Evolutionary conservation across 2,888 invertebrate genomes (phyloP), one percentile per base, ranked within the genome.

Genomic region (Anoplius nigerrimus): DNA sequence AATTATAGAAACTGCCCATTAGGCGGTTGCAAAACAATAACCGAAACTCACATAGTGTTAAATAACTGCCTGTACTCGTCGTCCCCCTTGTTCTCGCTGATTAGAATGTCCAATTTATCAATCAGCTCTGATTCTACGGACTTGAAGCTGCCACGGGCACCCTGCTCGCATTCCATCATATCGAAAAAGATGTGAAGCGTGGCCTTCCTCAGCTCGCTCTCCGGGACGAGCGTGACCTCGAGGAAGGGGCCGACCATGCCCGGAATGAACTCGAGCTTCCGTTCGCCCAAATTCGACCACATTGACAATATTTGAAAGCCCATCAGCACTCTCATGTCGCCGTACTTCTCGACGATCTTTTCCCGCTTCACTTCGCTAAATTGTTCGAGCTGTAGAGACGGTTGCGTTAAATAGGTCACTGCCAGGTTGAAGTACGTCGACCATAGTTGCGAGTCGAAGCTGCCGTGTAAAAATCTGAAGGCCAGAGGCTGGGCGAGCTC

Each of bases 11-110:
- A 34, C 34, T 34, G 34, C 8, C 34, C 34, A 34, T 34, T 34
- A 34, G 11, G 34, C 4, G 11, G 11, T 11, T 34, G 34, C 34
- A 34, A 34, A 34, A 34, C 34, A 34, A 34, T 34, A 34, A 34
- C 18, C 0, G 11, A 20, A 56, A 76, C 97, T 96, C 91, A 98
- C 98, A 98, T 97, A 62, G 97, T 96, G 84, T 97, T 96, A 87
- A 98, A 98, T n/a, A 98, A 92, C 72, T 96, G 93, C 69, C 96
- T 91, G 86, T 98, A 98, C 85, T 97, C 96, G 84, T 96, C 96
- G 82, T 98, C 98, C 0, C 98, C 98, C 86, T 97, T 97, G 87
- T 97, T 97, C 84, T 97, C 96, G 67, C 97, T 97, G 54, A 98
- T 95, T 24, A 97, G 90, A 73, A 96, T 94, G 90, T 98, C 98